These are phyloP conservation scores for Cryptotermes secundus DNA, from an alignment of 1,140 invertebrate genomes.

Conservation along the genomic window DNA sequence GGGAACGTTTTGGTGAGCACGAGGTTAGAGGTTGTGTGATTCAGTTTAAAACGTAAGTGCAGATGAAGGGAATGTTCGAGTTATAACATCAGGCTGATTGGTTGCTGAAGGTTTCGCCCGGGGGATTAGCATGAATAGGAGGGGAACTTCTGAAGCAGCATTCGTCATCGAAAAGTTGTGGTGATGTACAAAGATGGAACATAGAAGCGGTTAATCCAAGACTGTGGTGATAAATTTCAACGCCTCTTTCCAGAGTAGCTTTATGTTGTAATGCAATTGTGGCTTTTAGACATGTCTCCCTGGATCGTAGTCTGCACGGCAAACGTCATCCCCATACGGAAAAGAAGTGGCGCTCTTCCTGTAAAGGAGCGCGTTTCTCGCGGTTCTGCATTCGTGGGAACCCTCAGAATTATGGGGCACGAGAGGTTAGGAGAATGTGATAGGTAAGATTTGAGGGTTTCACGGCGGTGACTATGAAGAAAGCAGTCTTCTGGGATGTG, in stretches of 20 bases:
- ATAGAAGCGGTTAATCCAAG: not conserved
- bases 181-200: slow-evolving; percentile 18
- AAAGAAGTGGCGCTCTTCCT: not conserved
- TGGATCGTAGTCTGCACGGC: not conserved
- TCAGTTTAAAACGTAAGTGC: slow-evolving; percentile 20
- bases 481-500: no score
- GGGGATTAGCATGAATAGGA: not conserved
- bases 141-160: not conserved
- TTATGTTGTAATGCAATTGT: not conserved
- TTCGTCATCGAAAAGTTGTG: not conserved
- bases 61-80: not conserved
- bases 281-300: not conserved
- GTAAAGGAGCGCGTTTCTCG: not conserved
- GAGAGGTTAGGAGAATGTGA: no score
- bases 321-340: not conserved
- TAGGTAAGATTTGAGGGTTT: no score
- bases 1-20: not conserved
- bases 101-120: not conserved
- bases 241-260: not conserved
- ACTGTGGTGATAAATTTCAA: not conserved
- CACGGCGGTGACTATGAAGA: no score
- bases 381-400: not conserved
- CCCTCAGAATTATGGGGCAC: no score
- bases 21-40: slow-evolving; percentile 15
- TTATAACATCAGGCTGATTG: not conserved